phyloP scores from a whole-genome alignment of 2,888 invertebrate species.

The Dryococelus australis region DNA sequence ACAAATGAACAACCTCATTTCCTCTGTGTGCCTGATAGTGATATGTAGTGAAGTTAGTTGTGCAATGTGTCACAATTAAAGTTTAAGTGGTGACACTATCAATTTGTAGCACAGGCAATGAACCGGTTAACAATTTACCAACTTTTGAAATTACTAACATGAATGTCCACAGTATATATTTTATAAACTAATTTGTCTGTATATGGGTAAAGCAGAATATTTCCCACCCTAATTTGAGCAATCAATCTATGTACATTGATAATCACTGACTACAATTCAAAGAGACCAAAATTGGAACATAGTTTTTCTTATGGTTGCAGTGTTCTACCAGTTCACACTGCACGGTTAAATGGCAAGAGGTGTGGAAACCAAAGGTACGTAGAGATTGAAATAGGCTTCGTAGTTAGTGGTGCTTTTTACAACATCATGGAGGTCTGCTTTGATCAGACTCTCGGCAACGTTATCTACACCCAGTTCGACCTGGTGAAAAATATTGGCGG shows the following conservation, averaged over 20 bases:
- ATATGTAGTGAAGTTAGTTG: too few species aligned
- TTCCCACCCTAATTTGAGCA: too few species aligned
- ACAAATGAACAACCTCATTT: too few species aligned
- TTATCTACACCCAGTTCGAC: conserved; percentile 63
- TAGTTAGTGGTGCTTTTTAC: conserved; percentile 58
- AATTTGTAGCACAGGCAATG: too few species aligned
- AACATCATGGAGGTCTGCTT: conserved; percentile 64
- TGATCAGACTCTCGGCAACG: conserved; percentile 60
- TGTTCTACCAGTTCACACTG: not conserved
- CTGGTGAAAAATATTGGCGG: conserved; percentile 61
- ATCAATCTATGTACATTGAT: not conserved
- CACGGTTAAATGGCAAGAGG: conserved; percentile 12
- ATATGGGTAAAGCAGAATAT: too few species aligned
- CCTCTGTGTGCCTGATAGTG: too few species aligned
- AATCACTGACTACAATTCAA: not conserved
- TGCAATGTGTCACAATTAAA: too few species aligned
- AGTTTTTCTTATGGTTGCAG: not conserved
- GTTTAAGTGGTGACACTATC: too few species aligned
- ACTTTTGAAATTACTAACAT: too few species aligned
- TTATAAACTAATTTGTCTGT: too few species aligned
- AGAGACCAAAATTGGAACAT: not conserved
- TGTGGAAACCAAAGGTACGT: conserved; percentile 4
- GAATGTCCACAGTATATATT: too few species aligned
- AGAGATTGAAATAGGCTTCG: conserved; percentile 63
- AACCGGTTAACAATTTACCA: too few species aligned